Conservation (phyloP, 2,113 vertebrate species). For the Ailurus styani region DNA sequence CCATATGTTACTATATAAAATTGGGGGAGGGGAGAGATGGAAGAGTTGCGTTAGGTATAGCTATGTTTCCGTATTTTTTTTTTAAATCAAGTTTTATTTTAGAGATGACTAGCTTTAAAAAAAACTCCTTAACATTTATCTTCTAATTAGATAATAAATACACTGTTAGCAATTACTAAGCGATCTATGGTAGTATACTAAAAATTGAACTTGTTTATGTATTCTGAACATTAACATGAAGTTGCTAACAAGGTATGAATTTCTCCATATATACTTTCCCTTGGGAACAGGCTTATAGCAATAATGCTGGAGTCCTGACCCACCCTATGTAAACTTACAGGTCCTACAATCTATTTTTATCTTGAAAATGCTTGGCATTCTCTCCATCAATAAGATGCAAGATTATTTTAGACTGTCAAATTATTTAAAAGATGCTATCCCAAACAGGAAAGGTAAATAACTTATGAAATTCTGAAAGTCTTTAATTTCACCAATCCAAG, state of each 20-base stretch:
- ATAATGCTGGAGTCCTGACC: background rate
- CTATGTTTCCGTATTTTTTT: background rate
- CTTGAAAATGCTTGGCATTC: slow-evolving; percentile 27
- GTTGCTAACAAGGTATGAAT: background rate
- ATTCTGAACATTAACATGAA: background rate
- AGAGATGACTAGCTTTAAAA: background rate
- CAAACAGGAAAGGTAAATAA: slow-evolving; percentile 38
- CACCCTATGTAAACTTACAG: background rate
- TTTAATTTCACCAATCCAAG: slow-evolving; percentile 14
- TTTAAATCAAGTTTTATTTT: background rate
- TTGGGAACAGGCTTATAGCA: background rate
- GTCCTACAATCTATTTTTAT: background rate
- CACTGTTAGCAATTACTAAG: background rate
- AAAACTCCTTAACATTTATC: slow-evolving; percentile 14
- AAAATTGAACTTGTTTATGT: background rate
- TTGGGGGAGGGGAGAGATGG: background rate
- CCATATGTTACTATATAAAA: background rate
- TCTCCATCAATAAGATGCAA: background rate
- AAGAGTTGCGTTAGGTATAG: background rate
- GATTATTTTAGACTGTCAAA: background rate
- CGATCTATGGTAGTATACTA: background rate
- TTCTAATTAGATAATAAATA: slow-evolving; percentile 16
- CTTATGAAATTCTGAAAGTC: background rate
- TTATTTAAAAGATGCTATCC: slow-evolving; percentile 9
- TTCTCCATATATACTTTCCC: background rate